phyloP scores from a whole-genome alignment of 1,140 invertebrate species.

The Drosophila nebulosa region DNA sequence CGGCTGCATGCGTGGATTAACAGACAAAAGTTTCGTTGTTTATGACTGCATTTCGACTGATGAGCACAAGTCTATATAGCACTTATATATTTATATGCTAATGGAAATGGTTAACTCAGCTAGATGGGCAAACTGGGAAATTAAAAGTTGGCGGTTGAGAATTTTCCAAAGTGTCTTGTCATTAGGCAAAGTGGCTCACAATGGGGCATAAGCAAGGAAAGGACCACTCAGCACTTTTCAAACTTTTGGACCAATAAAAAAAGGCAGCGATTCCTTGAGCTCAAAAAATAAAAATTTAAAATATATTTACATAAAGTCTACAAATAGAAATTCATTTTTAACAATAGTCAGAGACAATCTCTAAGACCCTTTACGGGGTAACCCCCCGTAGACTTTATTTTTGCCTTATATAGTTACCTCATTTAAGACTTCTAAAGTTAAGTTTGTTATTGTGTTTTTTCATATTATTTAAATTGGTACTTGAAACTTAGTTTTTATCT shows the following conservation, averaged over 20 bases:
- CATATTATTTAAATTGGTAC: too few species aligned
- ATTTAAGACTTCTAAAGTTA: too few species aligned
- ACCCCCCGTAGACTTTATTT: too few species aligned
- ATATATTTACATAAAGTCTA: neutral
- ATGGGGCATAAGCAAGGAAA: neutral
- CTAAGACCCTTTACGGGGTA: too few species aligned
- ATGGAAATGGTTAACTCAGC: slow-evolving; percentile 81
- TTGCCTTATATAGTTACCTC: too few species aligned
- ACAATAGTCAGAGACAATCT: neutral
- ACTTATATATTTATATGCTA: slow-evolving; percentile 30
- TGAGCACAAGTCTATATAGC: neutral
- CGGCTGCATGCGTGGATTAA: slow-evolving; percentile 64
- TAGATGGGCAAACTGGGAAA: slow-evolving; percentile 81
- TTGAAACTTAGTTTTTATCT: too few species aligned
- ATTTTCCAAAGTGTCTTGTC: slow-evolving; percentile 46
- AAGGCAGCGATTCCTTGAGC: neutral
- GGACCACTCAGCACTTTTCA: neutral
- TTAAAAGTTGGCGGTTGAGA: slow-evolving; percentile 54
- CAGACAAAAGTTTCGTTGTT: slow-evolving; percentile 55
- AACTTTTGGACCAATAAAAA: neutral
- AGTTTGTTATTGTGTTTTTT: too few species aligned
- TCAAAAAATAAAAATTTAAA: neutral
- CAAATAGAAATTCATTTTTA: neutral
- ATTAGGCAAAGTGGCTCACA: slow-evolving; percentile 49
- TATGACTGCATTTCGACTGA: slow-evolving; percentile 48